Percentiles rank a stretch among this genome's conserved stretches.
Evolutionary conservation across 2,888 invertebrate genomes (phyloP).

Genomic region (Lycophotia porphyrea): DNA sequence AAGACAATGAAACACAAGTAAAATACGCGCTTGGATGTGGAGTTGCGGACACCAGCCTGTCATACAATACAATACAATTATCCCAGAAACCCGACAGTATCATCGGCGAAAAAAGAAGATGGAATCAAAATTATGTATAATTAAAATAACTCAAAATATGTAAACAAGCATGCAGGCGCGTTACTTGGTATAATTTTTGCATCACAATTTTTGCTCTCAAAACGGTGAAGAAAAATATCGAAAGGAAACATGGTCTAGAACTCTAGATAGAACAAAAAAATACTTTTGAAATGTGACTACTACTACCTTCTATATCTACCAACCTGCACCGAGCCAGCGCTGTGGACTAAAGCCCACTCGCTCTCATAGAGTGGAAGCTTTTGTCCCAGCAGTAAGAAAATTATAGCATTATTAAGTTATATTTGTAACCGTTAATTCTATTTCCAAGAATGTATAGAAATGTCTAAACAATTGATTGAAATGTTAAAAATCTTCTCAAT

Average conservation of each 20-base stretch:
- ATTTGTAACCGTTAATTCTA: not conserved
- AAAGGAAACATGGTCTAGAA: not conserved
- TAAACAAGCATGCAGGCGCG: not conserved
- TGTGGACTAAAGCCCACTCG: not conserved
- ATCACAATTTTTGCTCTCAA: not conserved
- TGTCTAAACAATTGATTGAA: not conserved
- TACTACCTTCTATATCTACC: not conserved
- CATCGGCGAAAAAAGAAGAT: not conserved
- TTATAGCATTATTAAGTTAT: not conserved
- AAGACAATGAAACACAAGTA: conserved; percentile 37
- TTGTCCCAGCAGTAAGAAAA: not conserved
- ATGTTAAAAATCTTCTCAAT: not conserved
- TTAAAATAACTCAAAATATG: not conserved
- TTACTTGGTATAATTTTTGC: not conserved
- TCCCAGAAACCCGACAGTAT: not conserved
- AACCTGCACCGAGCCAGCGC: not conserved
- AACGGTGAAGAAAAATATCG: not conserved
- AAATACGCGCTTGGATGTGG: too few species aligned
- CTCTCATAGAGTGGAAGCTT: not conserved
- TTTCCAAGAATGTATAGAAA: not conserved
- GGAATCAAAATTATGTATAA: not conserved
- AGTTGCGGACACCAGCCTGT: too few species aligned
- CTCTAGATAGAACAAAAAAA: not conserved
- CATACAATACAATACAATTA: too few species aligned
- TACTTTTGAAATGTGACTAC: not conserved